phyloP scores from a whole-genome alignment of 1,140 invertebrate species.

The Glossosoma conforme region DNA sequence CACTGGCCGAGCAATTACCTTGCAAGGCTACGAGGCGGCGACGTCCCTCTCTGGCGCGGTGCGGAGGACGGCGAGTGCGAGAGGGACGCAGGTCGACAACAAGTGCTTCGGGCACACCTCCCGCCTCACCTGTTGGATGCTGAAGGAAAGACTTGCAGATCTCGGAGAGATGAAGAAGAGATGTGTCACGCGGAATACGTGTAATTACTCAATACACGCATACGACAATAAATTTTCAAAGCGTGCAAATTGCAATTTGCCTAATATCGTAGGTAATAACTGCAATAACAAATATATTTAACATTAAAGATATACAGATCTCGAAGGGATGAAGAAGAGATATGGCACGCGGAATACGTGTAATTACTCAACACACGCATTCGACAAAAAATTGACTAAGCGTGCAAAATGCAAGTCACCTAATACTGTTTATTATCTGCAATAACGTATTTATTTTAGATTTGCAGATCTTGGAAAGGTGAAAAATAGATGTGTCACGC shows the following conservation, averaged over 20 bases:
- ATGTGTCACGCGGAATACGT: neutral
- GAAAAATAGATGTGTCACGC: neutral
- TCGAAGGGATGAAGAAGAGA: neutral
- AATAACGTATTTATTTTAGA: too few relatives aligned
- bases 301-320: neutral
- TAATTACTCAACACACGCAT: too few relatives aligned
- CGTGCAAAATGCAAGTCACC: too few relatives aligned
- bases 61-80: neutral
- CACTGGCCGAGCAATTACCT: slow-evolving; percentile 31
- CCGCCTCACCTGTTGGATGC: slow-evolving; percentile 21
- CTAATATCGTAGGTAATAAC: too few relatives aligned
- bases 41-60: slow-evolving; percentile 15
- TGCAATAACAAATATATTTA: too few relatives aligned
- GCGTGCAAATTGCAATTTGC: too few relatives aligned
- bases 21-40: slow-evolving; percentile 29
- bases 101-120: too few relatives aligned
- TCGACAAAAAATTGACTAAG: too few relatives aligned
- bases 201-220: too few relatives aligned
- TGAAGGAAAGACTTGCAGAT: neutral
- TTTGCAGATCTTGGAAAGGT: neutral
- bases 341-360: neutral
- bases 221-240: too few relatives aligned
- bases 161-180: neutral
- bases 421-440: too few relatives aligned
- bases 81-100: slow-evolving; percentile 12